phyloP scores from a whole-genome alignment of 2,888 invertebrate species.

The Erebia ligea region DNA sequence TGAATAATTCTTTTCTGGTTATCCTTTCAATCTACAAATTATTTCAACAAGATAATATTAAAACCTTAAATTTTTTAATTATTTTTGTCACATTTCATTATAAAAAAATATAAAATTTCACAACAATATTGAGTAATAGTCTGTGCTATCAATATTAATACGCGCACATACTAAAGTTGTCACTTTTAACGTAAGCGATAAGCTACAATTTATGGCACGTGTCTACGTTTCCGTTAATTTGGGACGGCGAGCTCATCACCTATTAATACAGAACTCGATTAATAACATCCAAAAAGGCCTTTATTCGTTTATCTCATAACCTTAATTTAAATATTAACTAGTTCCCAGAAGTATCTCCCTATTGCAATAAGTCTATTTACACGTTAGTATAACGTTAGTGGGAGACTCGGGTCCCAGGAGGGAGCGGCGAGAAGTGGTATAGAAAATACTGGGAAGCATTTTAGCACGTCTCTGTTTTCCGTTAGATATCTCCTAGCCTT shows the following conservation, averaged over 20 bases:
- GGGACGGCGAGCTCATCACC: slow-evolving; percentile 28
- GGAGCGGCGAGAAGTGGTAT: slow-evolving; percentile 56
- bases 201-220: slow-evolving; percentile 33
- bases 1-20: too few relatives aligned
- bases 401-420: slow-evolving; percentile 56
- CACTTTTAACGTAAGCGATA: slow-evolving; percentile 33
- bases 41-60: too few relatives aligned
- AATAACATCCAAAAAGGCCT: slow-evolving; percentile 50
- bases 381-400: slow-evolving; percentile 49
- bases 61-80: neutral
- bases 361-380: slow-evolving; percentile 63
- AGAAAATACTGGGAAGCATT: slow-evolving; percentile 50
- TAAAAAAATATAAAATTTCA: neutral
- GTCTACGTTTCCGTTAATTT: slow-evolving; percentile 30
- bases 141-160: slow-evolving; percentile 22
- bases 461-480: slow-evolving; percentile 48
- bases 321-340: slow-evolving; percentile 54
- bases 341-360: slow-evolving; percentile 48
- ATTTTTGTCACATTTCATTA: neutral
- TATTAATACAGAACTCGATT: slow-evolving; percentile 38
- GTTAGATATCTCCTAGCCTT: slow-evolving; percentile 45
- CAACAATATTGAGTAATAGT: slow-evolving; percentile 20
- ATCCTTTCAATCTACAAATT: too few relatives aligned
- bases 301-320: slow-evolving; percentile 49
- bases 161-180: slow-evolving; percentile 31